These are phyloP conservation scores for Eulemur coronatus DNA, from an alignment of 2,797 vertebrate genomes.

Conservation along the genomic window DNA sequence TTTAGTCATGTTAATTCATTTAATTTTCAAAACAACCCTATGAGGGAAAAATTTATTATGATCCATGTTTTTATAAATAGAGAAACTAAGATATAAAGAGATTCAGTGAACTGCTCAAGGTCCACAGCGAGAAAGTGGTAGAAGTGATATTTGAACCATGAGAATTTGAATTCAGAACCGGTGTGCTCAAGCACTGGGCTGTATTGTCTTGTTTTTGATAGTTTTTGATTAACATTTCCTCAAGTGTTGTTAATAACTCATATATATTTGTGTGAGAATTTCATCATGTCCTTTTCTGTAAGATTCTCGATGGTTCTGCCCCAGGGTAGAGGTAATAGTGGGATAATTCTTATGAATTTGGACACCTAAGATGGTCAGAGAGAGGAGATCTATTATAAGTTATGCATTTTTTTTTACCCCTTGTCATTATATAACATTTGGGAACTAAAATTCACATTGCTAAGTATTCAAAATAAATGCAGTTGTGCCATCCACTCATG, in stretches of 20 bases:
- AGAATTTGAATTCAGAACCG: background rate
- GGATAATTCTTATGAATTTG: background rate
- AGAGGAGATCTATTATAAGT: background rate
- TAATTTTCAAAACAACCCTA: background rate
- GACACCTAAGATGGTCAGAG: background rate
- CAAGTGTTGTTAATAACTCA: background rate
- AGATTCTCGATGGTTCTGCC: background rate
- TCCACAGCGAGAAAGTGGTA: background rate
- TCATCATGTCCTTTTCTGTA: background rate
- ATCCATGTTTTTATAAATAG: background rate
- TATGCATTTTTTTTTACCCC: background rate
- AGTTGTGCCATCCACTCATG: background rate
- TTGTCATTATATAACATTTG: background rate
- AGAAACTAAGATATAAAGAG: background rate
- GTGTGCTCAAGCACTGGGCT: background rate
- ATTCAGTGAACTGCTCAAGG: background rate
- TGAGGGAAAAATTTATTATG: background rate
- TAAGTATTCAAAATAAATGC: conserved; percentile 12
- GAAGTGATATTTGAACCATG: background rate
- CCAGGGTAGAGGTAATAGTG: background rate
- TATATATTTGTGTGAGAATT: background rate
- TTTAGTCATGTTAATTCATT: background rate
- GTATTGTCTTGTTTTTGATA: background rate
- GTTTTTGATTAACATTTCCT: background rate
- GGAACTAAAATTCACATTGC: background rate